These are phyloP conservation scores for Portunus trituberculatus DNA, from an alignment of 1,140 invertebrate genomes.

Conservation along the genomic window DNA sequence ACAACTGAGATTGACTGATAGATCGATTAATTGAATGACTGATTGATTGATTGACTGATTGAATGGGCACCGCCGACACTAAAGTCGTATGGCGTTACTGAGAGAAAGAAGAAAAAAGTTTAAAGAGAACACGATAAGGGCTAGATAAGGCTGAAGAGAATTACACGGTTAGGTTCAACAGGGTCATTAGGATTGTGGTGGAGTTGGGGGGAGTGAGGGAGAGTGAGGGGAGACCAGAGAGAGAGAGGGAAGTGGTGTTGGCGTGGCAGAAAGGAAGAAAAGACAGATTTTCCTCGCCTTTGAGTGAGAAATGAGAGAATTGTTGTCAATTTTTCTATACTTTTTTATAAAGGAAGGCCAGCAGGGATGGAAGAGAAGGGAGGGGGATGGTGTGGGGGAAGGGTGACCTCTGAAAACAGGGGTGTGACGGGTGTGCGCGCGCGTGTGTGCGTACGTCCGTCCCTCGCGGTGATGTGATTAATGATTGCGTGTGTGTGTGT, in stretches of 20 bases:
- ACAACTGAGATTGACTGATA: too few species aligned
- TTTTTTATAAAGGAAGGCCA: not conserved
- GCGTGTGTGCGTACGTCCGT: not conserved
- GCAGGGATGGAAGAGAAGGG: too few species aligned
- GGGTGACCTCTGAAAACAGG: too few species aligned
- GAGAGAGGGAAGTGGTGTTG: constrained; percentile 13
- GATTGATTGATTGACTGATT: too few species aligned
- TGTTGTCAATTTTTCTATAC: constrained; percentile 5
- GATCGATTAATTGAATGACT: not conserved
- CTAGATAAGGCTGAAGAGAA: too few species aligned
- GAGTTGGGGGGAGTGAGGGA: not conserved
- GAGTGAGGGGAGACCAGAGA: not conserved
- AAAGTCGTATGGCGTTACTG: not conserved
- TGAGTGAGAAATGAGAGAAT: constrained; percentile 22
- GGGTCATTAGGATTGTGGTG: not conserved
- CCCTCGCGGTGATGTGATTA: too few species aligned
- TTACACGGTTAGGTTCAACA: too few species aligned
- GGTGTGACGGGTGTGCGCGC: not conserved
- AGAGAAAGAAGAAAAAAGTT: not conserved
- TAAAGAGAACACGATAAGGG: too few species aligned
- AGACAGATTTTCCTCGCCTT: constrained; percentile 20
- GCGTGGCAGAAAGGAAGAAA: not conserved
- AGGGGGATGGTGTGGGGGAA: too few species aligned
- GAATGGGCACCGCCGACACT: not conserved
- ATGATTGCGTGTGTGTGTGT: not conserved